Conservation (phyloP, 2,888 invertebrate genomes). For the Cephus pygmeus region DNA sequence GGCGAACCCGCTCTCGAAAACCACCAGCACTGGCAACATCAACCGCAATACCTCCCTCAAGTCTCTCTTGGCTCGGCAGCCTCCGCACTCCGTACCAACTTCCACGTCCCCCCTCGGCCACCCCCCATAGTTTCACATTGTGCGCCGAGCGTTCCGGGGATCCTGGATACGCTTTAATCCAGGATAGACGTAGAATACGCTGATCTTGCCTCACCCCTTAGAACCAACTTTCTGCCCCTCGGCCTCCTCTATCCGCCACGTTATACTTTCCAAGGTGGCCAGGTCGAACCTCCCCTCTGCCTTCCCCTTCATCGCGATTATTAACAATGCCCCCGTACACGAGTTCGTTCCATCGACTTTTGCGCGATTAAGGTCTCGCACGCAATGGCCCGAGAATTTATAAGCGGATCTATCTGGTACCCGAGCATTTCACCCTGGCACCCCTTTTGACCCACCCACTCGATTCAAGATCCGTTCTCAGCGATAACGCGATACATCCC, state of each 20-base stretch:
- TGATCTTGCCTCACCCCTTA: slow-evolving; percentile 18
- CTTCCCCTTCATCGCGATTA: neutral
- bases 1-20: neutral
- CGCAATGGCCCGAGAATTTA: slow-evolving; percentile 1
- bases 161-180: slow-evolving; percentile 22
- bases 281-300: neutral
- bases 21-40: slow-evolving; percentile 8
- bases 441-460: neutral
- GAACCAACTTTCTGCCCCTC: slow-evolving; percentile 1
- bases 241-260: slow-evolving; percentile 13
- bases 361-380: slow-evolving; percentile 6
- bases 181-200: slow-evolving; percentile 30
- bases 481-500: neutral
- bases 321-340: neutral
- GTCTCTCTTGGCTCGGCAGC: neutral
- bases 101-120: neutral
- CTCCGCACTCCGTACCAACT: neutral
- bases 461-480: neutral
- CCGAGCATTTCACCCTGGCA: neutral
- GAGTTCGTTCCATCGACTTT: slow-evolving; percentile 3
- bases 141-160: slow-evolving; percentile 14
- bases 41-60: slow-evolving; percentile 9
- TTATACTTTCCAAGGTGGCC: neutral
- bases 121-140: slow-evolving; percentile 31
- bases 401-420: slow-evolving; percentile 3